Conservation (phyloP, 2,113 vertebrate species). For the Verasper variegatus region DNA sequence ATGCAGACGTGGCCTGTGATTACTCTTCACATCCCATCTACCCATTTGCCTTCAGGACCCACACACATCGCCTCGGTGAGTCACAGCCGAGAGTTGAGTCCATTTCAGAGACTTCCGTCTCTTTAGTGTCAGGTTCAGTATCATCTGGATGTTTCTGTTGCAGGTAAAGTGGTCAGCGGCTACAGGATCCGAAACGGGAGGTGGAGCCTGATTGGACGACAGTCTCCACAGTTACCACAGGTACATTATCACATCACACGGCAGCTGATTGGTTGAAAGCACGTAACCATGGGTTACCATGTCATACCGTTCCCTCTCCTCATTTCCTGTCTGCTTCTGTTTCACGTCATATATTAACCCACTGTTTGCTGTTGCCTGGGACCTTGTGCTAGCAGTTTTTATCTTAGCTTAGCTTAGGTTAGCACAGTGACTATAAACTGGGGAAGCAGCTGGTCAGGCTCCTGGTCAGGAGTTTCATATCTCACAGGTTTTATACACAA, state of each 20-base stretch:
- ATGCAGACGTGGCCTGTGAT: conserved; percentile 92
- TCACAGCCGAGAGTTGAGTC: background rate
- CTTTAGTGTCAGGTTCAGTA: background rate
- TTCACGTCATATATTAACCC: too few species aligned
- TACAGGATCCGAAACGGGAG: conserved; percentile 93
- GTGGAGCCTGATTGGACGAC: conserved; percentile 93
- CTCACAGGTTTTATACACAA: too few species aligned
- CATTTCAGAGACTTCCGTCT: background rate
- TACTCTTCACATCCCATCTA: conserved; percentile 92
- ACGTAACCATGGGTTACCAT: background rate
- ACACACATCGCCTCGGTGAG: conserved; percentile 94
- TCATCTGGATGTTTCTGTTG: conserved; percentile 7
- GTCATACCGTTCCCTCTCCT: too few species aligned
- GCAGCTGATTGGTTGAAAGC: background rate
- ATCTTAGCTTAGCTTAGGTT: background rate
- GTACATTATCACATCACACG: conserved; percentile 65
- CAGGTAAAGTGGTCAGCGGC: conserved; percentile 96
- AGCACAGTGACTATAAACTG: too few species aligned
- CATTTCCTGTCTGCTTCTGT: too few species aligned
- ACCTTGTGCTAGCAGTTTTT: too few species aligned
- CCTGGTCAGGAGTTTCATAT: too few species aligned
- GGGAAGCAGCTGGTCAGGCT: too few species aligned
- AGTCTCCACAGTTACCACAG: conserved; percentile 96
- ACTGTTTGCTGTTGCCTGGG: too few species aligned
- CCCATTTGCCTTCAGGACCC: conserved; percentile 96